These are phyloP conservation scores for Meta bourneti DNA, from an alignment of 2,888 invertebrate genomes.

Conservation along the genomic window DNA sequence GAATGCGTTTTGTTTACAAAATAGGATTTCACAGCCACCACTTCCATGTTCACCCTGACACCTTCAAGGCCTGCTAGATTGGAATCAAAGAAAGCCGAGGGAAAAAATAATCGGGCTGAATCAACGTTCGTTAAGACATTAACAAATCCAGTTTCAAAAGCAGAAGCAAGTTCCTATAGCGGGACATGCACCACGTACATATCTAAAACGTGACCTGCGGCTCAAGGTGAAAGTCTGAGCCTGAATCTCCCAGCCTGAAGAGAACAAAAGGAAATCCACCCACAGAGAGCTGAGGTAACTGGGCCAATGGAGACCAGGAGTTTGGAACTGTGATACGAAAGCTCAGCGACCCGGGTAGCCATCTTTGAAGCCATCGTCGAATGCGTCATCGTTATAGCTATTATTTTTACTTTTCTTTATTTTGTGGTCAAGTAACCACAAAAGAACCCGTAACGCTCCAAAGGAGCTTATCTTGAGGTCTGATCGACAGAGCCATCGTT, in stretches of 20 bases:
- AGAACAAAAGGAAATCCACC: conserved; percentile 66
- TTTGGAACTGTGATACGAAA: background rate
- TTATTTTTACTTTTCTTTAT: conserved; percentile 7
- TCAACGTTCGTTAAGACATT: conserved; percentile 9
- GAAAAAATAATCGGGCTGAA: conserved; percentile 9
- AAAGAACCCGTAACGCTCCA: conserved; percentile 61
- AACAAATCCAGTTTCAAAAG: conserved; percentile 35
- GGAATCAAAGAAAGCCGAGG: background rate
- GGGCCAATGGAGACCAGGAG: conserved; percentile 55
- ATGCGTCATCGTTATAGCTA: conserved; percentile 57
- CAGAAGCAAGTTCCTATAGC: background rate
- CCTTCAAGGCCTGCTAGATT: conserved; percentile 57
- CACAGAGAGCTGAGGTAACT: conserved; percentile 59
- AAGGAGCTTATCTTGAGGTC: conserved; percentile 64
- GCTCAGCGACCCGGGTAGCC: conserved; percentile 70
- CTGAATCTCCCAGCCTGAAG: background rate
- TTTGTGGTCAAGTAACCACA: conserved; percentile 69
- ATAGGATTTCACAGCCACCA: background rate
- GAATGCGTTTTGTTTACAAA: conserved; percentile 43
- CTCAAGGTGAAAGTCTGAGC: conserved; percentile 74
- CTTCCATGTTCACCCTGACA: conserved; percentile 71
- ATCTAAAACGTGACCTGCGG: conserved; percentile 52
- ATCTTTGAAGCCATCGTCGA: conserved; percentile 42
- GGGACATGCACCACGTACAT: background rate
- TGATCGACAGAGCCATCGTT: conserved; percentile 26